phyloP scores from a whole-genome alignment of 2,888 invertebrate genomes.

The Leptinotarsa haldemani region DNA sequence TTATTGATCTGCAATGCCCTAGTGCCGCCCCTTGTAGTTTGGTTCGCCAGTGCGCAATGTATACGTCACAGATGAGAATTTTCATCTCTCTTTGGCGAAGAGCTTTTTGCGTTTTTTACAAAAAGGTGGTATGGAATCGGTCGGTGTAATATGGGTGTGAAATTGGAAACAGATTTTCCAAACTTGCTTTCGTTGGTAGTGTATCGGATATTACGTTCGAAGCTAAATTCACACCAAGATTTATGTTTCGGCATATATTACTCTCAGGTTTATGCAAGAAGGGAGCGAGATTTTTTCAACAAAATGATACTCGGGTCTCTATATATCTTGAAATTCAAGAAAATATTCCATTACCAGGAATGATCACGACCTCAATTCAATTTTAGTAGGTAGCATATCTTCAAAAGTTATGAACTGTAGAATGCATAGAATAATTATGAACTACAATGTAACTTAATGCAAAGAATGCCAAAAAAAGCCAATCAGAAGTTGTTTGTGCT shows the following conservation, averaged over 20 bases:
- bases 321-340: too few species aligned
- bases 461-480: too few species aligned
- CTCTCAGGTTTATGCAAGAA: too few species aligned
- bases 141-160: conserved; percentile 26
- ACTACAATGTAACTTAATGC: too few species aligned
- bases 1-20: conserved; percentile 25
- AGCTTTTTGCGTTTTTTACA: conserved; percentile 12
- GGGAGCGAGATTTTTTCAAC: too few species aligned
- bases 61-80: conserved; percentile 18
- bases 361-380: too few species aligned
- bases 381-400: too few species aligned
- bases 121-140: conserved; percentile 19
- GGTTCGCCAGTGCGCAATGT: conserved; percentile 25
- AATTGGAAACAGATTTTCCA: conserved; percentile 17
- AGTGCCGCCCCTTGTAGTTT: conserved; percentile 15
- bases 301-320: too few species aligned
- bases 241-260: background rate
- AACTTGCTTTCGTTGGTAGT: background rate
- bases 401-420: too few species aligned
- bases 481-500: too few species aligned
- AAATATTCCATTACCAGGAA: too few species aligned
- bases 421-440: too few species aligned
- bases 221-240: background rate
- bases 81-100: conserved; percentile 15
- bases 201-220: background rate